Evolutionary conservation across 2,113 vertebrate genomes (phyloP), one percentile per base, ranked within the genome.

Genomic region (Megaceryle maxima): DNA sequence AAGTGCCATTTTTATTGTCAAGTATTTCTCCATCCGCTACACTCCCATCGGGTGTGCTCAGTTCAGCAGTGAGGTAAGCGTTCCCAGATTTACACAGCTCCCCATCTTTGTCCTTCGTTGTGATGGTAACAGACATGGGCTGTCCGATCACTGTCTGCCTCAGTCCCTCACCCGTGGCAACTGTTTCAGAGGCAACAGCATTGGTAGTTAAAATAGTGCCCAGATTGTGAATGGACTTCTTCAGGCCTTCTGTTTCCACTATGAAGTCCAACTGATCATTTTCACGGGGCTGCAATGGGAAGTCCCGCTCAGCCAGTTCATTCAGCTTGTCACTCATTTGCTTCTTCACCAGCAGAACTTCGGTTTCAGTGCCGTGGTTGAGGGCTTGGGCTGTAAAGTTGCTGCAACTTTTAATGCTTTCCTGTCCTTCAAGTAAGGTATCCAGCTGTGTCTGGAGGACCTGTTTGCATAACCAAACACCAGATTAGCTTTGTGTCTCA

Each of bases 1-100:
- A 99, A n/a, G 99, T 99, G 96, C 99, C 99, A 5, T 99, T 99
- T 96, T 99, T 99, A 96, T 99, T 99, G 98, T 99, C 99, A 70
- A 99, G 98, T 82, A 99, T 98, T 94, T 99, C 99, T 13, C 99
- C 99, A 6, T 99, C 98, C 0, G 98, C 98, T 55, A 98, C 98
- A n/a, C 98, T 98, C 28, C 99, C 99, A 11, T 99, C 99, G 6
- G 98, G 97, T 0, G 98, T 98, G 96, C 98, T 98, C 92, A 99
- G 98, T 51, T 99, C 99, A 6, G 99, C 99, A 1, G 98, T 98
- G 62, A 99, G 97, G 94, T 98, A 98, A 25, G 99, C 99, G 5
- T 99, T 99, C 64, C 99, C 99, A n/a, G 98, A 99, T 95, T 99
- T 99, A 92, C 99, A 99, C 82, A 99, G 98, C 90, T 99, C 98